Percentiles rank a stretch among this genome's conserved stretches.
Conservation (phyloP, 2,888 invertebrate genomes). For the Tenthredo distinguenda region DNA sequence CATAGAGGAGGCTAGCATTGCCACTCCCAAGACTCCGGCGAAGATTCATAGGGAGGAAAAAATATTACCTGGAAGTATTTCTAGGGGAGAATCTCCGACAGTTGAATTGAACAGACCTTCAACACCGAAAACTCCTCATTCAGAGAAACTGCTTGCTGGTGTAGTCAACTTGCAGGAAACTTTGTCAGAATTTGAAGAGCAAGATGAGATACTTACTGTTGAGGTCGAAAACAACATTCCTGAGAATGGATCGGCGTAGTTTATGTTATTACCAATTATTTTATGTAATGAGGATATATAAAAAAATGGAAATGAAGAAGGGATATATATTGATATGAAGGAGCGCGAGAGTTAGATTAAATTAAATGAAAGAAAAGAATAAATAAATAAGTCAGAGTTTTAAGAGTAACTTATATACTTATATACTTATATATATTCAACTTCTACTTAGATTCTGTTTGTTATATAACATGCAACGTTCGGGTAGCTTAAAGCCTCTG, state of each 20-base stretch:
- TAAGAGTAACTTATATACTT: neutral
- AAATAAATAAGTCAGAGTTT: neutral
- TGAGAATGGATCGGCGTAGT: constrained; percentile 36
- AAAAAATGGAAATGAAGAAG: neutral
- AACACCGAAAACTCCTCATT: constrained; percentile 61
- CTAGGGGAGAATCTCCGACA: constrained; percentile 48
- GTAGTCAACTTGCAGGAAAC: constrained; percentile 58
- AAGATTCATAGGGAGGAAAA: constrained; percentile 52
- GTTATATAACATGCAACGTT: neutral
- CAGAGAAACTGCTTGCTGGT: constrained; percentile 61
- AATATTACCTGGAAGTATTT: constrained; percentile 54
- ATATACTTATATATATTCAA: neutral
- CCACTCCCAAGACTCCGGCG: neutral
- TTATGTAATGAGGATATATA: neutral
- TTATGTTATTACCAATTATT: constrained; percentile 10
- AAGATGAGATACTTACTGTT: constrained; percentile 55
- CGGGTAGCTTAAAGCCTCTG: constrained; percentile 28
- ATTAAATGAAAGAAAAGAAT: neutral
- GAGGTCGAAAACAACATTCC: constrained; percentile 57
- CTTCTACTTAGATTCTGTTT: constrained; percentile 19
- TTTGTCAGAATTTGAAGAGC: constrained; percentile 40
- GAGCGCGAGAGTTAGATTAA: neutral
- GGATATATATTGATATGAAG: constrained; percentile 1
- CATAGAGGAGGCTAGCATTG: neutral
- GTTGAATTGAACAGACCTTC: constrained; percentile 46